These are phyloP conservation scores for Nineta flava DNA, from an alignment of 2,888 invertebrate genomes.

Conservation along the genomic window DNA sequence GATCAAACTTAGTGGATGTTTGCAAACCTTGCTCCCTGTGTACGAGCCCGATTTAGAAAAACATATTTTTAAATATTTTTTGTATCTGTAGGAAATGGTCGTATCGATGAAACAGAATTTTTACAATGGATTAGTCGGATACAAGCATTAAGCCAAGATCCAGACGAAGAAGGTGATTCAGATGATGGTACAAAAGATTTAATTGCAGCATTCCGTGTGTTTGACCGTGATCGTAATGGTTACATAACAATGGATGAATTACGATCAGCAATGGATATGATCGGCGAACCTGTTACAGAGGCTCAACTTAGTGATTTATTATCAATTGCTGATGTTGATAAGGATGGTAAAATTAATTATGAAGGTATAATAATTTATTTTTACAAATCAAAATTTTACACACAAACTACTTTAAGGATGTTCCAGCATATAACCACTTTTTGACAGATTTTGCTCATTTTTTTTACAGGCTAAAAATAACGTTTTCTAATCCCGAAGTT, in stretches of 20 bases:
- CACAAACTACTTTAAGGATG: too few species aligned
- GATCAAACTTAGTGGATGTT: background rate
- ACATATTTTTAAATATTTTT: too few species aligned
- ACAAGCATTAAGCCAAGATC: constrained; percentile 47
- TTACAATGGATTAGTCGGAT: constrained; percentile 62
- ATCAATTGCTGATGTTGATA: constrained; percentile 59
- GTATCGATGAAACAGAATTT: constrained; percentile 65
- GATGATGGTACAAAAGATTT: constrained; percentile 61
- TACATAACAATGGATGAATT: constrained; percentile 72
- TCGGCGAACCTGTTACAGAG: constrained; percentile 62
- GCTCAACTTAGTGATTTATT: constrained; percentile 58
- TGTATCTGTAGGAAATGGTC: constrained; percentile 40
- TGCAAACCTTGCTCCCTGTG: too few species aligned
- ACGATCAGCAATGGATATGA: constrained; percentile 65
- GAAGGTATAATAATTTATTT: constrained; percentile 40
- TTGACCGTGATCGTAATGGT: constrained; percentile 80
- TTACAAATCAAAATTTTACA: background rate
- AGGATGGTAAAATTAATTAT: constrained; percentile 67
- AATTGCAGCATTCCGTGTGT: constrained; percentile 76
- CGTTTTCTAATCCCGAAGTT: too few species aligned
- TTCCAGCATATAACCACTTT: too few species aligned
- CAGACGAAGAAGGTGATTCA: constrained; percentile 38
- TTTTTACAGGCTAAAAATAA: too few species aligned
- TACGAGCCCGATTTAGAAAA: too few species aligned
- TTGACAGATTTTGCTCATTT: too few species aligned